Evolutionary conservation across 1,140 invertebrate genomes (phyloP), one percentile per base, ranked within the genome.

Genomic region (Mercenaria mercenaria): DNA sequence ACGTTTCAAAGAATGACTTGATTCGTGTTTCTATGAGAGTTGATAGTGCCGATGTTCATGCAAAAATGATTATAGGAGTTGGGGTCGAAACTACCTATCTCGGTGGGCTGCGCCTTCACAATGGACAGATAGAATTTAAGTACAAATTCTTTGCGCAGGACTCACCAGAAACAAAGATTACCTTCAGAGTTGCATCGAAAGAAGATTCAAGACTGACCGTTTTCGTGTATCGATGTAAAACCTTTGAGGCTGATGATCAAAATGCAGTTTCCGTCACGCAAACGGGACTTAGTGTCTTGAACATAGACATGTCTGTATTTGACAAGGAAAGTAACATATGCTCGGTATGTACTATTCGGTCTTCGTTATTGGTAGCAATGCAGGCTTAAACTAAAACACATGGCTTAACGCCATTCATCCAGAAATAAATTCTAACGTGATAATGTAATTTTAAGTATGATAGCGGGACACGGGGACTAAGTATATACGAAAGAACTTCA

Each of bases 291-390:
- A 39, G 34, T 34, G 23, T 39, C 37, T 37, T 83, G 29, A 23
- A 18, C 23, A 29, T 83, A 32, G 32, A 20, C n/a, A 26, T 52
- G 13, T 18, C 26, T 13, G 13, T 83, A 39, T 23, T n/a, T 32
- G 80, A 83, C 41, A 50, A n/a, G 13, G 80, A 83, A 83, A 83
- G 52, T n/a, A 56, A 64, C 8, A 29, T 61, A 26, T 56, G 26
- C 15, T 32, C 23, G 11, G 67, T 69, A 69, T 20, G 67, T 37
- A 69, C 11, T n/a, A n/a, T n/a, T n/a, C n/a, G n/a, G n/a, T n/a
- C n/a, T n/a, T n/a, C n/a, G n/a, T n/a, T n/a, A n/a, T n/a, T n/a
- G n/a, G n/a, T n/a, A n/a, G n/a, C n/a, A n/a, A n/a, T n/a, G n/a
- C n/a, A n/a, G n/a, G n/a, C n/a, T n/a, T n/a, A n/a, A n/a, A n/a